phyloP scores from a whole-genome alignment of 2,888 invertebrate genomes.

The Nephrotoma flavescens region DNA sequence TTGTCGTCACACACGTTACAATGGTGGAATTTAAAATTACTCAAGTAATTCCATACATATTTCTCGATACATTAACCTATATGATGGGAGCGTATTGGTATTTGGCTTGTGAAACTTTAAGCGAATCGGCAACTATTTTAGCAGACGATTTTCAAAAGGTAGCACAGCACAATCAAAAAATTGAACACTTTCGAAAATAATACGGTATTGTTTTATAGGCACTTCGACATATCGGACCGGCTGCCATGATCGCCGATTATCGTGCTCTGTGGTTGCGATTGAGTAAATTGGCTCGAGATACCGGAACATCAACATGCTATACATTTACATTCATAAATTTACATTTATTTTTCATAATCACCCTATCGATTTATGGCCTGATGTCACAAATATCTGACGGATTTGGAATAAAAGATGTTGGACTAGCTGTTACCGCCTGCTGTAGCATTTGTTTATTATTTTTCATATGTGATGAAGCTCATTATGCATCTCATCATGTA shows the following conservation, averaged over 20 bases:
- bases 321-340: constrained; percentile 51
- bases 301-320: constrained; percentile 52
- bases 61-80: constrained; percentile 51
- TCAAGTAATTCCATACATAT: constrained; percentile 49
- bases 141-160: constrained; percentile 55
- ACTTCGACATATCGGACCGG: constrained; percentile 50
- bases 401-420: constrained; percentile 56
- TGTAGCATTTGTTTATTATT: constrained; percentile 51
- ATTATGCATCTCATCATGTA: constrained; percentile 57
- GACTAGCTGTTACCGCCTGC: constrained; percentile 48
- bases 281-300: constrained; percentile 49
- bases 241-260: constrained; percentile 52
- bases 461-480: constrained; percentile 59
- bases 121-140: constrained; percentile 45
- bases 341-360: constrained; percentile 56
- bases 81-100: constrained; percentile 59
- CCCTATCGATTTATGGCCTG: constrained; percentile 57
- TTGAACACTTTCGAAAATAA: background rate
- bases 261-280: constrained; percentile 54
- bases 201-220: constrained; percentile 29
- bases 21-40: constrained; percentile 47
- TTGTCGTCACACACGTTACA: constrained; percentile 51
- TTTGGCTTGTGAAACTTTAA: constrained; percentile 48
- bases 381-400: constrained; percentile 59
- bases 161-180: constrained; percentile 7